Evolutionary conservation across 2,113 vertebrate genomes (phyloP), one percentile per base, ranked within the genome.

Genomic region (Hemiscyllium ocellatum): DNA sequence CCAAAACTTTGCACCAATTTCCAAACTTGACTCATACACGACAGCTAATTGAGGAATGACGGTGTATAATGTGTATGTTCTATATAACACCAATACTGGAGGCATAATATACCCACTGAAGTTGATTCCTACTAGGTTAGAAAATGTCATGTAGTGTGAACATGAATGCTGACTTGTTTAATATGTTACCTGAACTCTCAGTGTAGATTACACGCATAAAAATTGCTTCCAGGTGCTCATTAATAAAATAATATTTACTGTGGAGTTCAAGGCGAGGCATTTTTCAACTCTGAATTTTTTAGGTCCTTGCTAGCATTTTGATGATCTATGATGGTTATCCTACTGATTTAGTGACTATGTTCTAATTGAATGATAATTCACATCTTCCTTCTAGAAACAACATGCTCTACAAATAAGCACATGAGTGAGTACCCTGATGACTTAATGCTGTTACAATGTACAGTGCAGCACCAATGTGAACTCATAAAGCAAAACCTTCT

Each of bases 201-300:
- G 26, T 61, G 87, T 13, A 61, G 52, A 33, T 90, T 90, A 33
- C 26, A 90, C 24, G 86, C 13, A 13, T 61, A 61, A 61, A 90
- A 61, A 90, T 61, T 10, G 26, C 50, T 90, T 61, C 52, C 52
- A n/a, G 26, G 10, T 61, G 26, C 33, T 26, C 26, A 52, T 33
- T 61, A 61, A 89, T 56, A 89, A 89, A 56, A 52, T 52, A 87
- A 89, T 89, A 61, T 90, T 83, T 52, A 90, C 87, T 65, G 87
- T 56, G 52, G 86, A 33, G 50, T 90, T 90, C 87, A 61, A 17
- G 8, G 26, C 52, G 15, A 90, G 12, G 26, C 87, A 61, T 90
- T 90, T 61, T 56, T 24, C 0, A 37, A 13, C 50, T 13, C 56
- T 56, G 24, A 86, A 56, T 89, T 1, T 87, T 56, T 56, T 2